Percentiles rank a stretch among this genome's conserved stretches.
These are phyloP conservation scores for Candidula unifasciata DNA, from an alignment of 2,888 invertebrate species.

Conservation along the genomic window DNA sequence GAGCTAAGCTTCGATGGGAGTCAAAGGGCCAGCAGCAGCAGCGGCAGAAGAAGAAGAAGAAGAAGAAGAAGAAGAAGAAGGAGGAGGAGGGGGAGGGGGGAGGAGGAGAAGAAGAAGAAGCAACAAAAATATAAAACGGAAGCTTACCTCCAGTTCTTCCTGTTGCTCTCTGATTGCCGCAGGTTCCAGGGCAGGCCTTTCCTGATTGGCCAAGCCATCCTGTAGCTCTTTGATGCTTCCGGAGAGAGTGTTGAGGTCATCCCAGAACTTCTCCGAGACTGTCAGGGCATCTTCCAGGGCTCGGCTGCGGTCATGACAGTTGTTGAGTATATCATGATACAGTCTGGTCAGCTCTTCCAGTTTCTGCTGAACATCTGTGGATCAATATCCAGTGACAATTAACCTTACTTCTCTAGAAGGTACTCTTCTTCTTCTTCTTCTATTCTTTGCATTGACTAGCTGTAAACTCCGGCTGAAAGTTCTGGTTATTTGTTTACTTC, in stretches of 20 bases:
- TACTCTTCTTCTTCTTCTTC: too few species aligned
- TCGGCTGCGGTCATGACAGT: constrained; percentile 85
- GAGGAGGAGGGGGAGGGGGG: too few species aligned
- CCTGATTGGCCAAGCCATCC: constrained; percentile 90
- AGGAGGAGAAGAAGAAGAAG: too few species aligned
- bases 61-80: too few species aligned
- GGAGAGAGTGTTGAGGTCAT: constrained; percentile 92
- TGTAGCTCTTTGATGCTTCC: constrained; percentile 91
- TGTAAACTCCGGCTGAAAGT: too few species aligned
- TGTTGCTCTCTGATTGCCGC: constrained; percentile 93
- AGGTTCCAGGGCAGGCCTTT: constrained; percentile 95
- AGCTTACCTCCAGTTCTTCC: constrained; percentile 89
- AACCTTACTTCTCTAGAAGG: neutral
- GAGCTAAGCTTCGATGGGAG: too few species aligned
- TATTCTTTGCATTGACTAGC: too few species aligned
- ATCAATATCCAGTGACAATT: neutral
- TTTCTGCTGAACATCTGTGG: constrained; percentile 85
- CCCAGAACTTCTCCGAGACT: constrained; percentile 96
- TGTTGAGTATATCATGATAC: constrained; percentile 95
- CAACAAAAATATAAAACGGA: neutral
- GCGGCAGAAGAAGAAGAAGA: too few species aligned
- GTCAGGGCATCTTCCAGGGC: constrained; percentile 90
- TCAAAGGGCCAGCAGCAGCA: too few species aligned
- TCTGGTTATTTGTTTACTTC: too few species aligned
- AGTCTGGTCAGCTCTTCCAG: constrained; percentile 92